Percentiles rank a stretch among this genome's conserved stretches.
Conservation (phyloP, 1,140 invertebrate genomes). For the Procambarus virginalis region DNA sequence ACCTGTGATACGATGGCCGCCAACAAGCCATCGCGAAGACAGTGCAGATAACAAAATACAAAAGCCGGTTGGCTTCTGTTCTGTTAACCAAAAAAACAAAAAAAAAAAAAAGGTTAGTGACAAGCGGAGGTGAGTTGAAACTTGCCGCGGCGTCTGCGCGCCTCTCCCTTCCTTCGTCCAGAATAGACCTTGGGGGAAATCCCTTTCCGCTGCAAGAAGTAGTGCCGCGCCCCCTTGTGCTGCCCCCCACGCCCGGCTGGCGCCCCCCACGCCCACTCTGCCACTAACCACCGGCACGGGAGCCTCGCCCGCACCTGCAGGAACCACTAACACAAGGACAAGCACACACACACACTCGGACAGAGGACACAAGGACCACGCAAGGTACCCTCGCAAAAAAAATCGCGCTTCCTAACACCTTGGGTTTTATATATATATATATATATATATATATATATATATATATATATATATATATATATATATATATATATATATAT, state of each 20-base stretch:
- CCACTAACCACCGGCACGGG: conserved; percentile 8
- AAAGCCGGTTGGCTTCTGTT: conserved; percentile 55
- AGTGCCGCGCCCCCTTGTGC: neutral
- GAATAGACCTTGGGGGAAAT: conserved; percentile 27
- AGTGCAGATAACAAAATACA: conserved; percentile 52
- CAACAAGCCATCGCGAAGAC: neutral
- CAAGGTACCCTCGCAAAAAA: conserved; percentile 6
- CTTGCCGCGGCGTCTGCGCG: neutral
- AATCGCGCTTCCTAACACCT: too few species aligned
- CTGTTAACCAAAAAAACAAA: neutral
- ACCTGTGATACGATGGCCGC: conserved; percentile 28
- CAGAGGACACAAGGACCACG: neutral
- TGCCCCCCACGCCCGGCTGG: neutral
- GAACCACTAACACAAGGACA: conserved; percentile 6
- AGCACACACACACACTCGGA: conserved; percentile 21
- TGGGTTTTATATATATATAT: too few species aligned
- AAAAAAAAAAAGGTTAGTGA: conserved; percentile 53
- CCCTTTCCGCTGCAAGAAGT: conserved; percentile 6
- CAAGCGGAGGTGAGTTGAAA: neutral
- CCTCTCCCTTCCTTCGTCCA: conserved; percentile 24
- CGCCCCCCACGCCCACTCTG: conserved; percentile 1
- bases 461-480: too few species aligned
- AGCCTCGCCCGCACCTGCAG: neutral
- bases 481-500: too few species aligned
- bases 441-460: too few species aligned